Evolutionary conservation across 2,113 vertebrate species (phyloP).

Genomic region (Syrmaticus mikado): DNA sequence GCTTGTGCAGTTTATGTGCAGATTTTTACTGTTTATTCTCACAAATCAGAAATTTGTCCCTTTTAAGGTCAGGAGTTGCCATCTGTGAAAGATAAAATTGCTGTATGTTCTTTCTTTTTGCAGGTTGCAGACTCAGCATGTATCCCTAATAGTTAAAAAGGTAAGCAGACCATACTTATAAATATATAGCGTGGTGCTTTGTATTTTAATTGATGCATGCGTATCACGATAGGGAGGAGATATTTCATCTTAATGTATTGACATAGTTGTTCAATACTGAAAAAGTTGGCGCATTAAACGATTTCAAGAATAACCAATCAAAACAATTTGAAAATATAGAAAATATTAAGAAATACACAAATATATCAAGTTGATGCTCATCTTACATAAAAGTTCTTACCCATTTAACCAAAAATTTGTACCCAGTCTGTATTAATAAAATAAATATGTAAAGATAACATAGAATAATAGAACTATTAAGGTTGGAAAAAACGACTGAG

Average conservation of each 20-base stretch:
- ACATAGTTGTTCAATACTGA: not conserved
- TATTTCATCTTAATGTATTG: not conserved
- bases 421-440: not conserved
- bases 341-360: not conserved
- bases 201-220: not conserved
- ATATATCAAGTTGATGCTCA: not conserved
- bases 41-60: not conserved
- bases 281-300: not conserved
- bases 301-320: not conserved
- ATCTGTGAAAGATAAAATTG: not conserved
- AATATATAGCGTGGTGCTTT: not conserved
- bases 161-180: not conserved
- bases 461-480: too few species aligned
- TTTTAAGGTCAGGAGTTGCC: not conserved
- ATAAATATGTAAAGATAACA: not conserved
- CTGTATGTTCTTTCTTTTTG: not conserved
- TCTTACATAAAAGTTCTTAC: not conserved
- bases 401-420: not conserved
- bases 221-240: not conserved
- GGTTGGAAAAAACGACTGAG: too few species aligned
- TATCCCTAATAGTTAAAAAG: conserved; percentile 29
- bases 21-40: not conserved
- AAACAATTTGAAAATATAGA: not conserved
- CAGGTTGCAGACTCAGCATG: conserved; percentile 34
- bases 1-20: not conserved